phyloP scores from a whole-genome alignment of 1,140 invertebrate species.

The Zaprionus ornatus region DNA sequence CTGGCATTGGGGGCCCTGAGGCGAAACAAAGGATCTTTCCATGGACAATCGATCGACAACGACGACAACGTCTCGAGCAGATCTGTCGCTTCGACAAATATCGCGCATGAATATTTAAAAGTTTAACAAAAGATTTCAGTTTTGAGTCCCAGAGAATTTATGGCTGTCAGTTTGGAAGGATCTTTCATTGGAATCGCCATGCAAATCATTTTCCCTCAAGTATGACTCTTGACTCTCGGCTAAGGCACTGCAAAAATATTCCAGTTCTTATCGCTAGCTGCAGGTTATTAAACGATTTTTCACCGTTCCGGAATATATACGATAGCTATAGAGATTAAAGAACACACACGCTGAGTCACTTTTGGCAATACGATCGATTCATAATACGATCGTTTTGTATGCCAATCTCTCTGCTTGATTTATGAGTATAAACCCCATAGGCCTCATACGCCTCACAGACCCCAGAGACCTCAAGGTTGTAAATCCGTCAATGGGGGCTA shows the following conservation, averaged over 20 bases:
- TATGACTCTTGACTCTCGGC: slow-evolving; percentile 31
- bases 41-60: slow-evolving; percentile 67
- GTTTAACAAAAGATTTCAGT: slow-evolving; percentile 50
- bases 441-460: slow-evolving; percentile 27
- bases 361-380: background rate
- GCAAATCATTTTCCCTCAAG: slow-evolving; percentile 32
- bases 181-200: slow-evolving; percentile 43
- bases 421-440: slow-evolving; percentile 25
- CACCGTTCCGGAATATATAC: slow-evolving; percentile 19
- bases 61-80: slow-evolving; percentile 49
- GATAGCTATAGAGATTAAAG: slow-evolving; percentile 34
- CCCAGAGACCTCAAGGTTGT: slow-evolving; percentile 16
- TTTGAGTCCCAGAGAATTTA: slow-evolving; percentile 51
- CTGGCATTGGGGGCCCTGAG: slow-evolving; percentile 38
- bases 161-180: slow-evolving; percentile 30
- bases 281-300: slow-evolving; percentile 60
- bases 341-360: slow-evolving; percentile 29
- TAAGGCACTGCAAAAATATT: slow-evolving; percentile 17
- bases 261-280: slow-evolving; percentile 10
- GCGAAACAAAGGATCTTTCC: slow-evolving; percentile 39
- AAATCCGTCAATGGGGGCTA: slow-evolving; percentile 68
- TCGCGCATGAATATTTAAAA: slow-evolving; percentile 78
- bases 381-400: slow-evolving; percentile 12
- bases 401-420: slow-evolving; percentile 22
- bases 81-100: slow-evolving; percentile 80